Evolutionary conservation across 2,113 vertebrate genomes (phyloP).

Genomic region (Zosterops lateralis): DNA sequence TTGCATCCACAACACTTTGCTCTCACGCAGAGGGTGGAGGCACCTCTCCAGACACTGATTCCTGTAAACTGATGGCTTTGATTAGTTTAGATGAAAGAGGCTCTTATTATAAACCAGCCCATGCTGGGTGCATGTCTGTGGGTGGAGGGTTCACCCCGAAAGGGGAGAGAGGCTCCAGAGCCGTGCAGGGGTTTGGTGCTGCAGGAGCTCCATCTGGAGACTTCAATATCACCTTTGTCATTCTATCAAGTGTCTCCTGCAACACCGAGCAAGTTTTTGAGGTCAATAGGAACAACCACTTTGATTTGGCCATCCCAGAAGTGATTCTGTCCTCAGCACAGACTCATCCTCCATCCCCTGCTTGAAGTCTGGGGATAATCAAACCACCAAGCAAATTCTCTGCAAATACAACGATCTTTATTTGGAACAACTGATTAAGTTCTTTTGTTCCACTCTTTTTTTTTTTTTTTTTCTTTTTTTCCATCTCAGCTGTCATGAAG

Average conservation of each 20-base stretch:
- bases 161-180: neutral
- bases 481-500: neutral
- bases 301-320: neutral
- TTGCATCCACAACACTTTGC: neutral
- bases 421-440: neutral
- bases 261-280: neutral
- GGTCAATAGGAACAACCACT: neutral
- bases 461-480: neutral
- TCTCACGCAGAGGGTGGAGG: neutral
- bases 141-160: slow-evolving; percentile 1
- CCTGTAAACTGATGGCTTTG: slow-evolving; percentile 52
- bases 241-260: neutral
- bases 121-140: slow-evolving; percentile 6
- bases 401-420: neutral
- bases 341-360: neutral
- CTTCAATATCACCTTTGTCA: neutral
- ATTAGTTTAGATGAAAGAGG: slow-evolving; percentile 57
- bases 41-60: neutral
- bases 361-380: neutral
- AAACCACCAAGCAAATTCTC: neutral
- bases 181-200: neutral
- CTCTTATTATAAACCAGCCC: slow-evolving; percentile 14
- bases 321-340: neutral
- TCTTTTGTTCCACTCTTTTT: neutral
- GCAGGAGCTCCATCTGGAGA: slow-evolving; percentile 27